Evolutionary conservation across 2,113 vertebrate species (phyloP).

Genomic region (Origma solitaria): DNA sequence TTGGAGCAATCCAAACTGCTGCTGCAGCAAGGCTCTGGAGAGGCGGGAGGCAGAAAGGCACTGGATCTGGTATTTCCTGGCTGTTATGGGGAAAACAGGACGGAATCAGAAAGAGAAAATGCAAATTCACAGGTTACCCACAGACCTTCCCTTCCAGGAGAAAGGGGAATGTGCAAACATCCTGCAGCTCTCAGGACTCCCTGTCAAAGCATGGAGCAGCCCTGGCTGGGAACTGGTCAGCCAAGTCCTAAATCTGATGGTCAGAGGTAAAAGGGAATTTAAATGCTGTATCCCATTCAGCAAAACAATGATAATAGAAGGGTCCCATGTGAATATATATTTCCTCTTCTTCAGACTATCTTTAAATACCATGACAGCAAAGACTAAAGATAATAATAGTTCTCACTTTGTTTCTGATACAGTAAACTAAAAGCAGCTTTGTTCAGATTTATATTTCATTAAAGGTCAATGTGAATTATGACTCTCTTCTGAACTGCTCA

Average conservation of each 20-base stretch:
- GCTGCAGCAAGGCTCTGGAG: background rate
- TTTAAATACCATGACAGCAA: background rate
- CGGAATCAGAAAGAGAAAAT: background rate
- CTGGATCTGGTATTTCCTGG: background rate
- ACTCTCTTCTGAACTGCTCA: background rate
- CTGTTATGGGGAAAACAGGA: background rate
- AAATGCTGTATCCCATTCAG: background rate
- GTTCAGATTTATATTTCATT: background rate
- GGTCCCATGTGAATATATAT: background rate
- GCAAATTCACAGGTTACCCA: background rate
- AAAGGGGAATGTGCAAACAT: background rate
- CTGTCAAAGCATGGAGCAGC: background rate
- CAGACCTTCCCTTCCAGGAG: background rate
- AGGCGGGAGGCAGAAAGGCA: background rate
- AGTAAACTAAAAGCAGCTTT: background rate
- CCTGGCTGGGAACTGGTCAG: background rate
- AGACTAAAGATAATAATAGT: background rate
- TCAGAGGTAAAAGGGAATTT: background rate
- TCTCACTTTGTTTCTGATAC: background rate
- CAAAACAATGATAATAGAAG: background rate
- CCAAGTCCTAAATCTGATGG: background rate
- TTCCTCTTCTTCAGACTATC: background rate
- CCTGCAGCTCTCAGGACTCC: background rate
- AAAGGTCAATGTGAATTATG: background rate
- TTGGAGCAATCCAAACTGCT: background rate